Percentiles rank a stretch among this genome's conserved stretches.
Evolutionary conservation across 2,797 vertebrate species (phyloP).

Genomic region (Notolepis coatsorum): DNA sequence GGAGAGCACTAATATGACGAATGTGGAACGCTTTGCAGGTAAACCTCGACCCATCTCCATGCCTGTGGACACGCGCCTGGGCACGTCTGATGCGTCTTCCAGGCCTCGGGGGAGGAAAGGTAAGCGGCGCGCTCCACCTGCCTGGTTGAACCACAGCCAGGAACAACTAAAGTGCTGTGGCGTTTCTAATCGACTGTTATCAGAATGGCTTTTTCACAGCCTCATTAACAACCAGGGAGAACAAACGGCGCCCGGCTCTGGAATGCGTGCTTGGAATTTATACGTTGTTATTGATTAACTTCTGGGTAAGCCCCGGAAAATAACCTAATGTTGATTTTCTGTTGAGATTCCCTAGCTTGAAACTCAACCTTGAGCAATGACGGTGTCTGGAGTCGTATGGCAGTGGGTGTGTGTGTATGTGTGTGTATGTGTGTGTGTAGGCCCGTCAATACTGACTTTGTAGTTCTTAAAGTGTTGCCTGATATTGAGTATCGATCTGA

Average conservation of each 20-base stretch:
- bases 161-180: not conserved
- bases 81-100: constrained; percentile 80
- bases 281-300: constrained; percentile 28
- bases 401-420: not conserved
- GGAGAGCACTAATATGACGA: too few species aligned
- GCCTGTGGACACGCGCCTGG: constrained; percentile 89
- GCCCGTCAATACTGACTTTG: too few species aligned
- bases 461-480: too few species aligned
- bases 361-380: not conserved
- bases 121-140: constrained; percentile 47
- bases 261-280: constrained; percentile 6
- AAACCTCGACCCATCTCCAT: constrained; percentile 95
- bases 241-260: constrained; percentile 11
- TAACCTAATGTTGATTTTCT: too few species aligned
- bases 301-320: not conserved
- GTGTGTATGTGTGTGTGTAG: not conserved
- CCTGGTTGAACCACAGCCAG: constrained; percentile 11
- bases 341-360: not conserved
- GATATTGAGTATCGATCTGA: too few species aligned
- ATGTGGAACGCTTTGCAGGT: constrained; percentile 70
- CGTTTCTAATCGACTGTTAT: constrained; percentile 22
- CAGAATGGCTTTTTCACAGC: constrained; percentile 15
- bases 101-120: constrained; percentile 93
- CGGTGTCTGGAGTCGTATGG: not conserved
- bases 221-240: constrained; percentile 1